A percentile compares a stretch with the other conserved stretches of the same genome.
phyloP scores from a whole-genome alignment of 2,113 vertebrate genomes.

The Machaerirhynchus nigripectus region DNA sequence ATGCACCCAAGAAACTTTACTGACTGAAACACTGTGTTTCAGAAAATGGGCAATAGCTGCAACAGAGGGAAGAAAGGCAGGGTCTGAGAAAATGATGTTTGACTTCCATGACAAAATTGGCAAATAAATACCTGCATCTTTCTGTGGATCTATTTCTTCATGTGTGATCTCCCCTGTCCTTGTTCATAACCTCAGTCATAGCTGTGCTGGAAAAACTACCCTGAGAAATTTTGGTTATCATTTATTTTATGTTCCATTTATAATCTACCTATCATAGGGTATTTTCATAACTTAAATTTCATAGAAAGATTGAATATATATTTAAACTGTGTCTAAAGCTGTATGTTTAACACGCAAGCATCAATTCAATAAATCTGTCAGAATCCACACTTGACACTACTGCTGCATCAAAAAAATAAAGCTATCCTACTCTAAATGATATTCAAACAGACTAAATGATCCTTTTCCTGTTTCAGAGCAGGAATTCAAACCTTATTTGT shows the following conservation, averaged over 20 bases:
- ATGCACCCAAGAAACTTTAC: neutral
- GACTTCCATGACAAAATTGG: neutral
- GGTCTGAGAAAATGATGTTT: neutral
- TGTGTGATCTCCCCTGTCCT: neutral
- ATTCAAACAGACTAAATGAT: constrained; percentile 66
- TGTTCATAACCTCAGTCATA: neutral
- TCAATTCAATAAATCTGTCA: constrained; percentile 52
- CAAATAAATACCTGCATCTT: neutral
- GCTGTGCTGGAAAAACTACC: neutral
- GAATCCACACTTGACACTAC: constrained; percentile 34
- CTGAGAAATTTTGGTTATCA: neutral
- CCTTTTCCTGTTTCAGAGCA: constrained; percentile 68
- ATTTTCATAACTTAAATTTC: constrained; percentile 6
- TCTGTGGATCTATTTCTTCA: neutral
- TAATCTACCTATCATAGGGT: neutral
- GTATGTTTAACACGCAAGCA: constrained; percentile 29
- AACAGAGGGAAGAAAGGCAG: neutral
- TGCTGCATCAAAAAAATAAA: constrained; percentile 44
- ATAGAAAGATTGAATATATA: neutral
- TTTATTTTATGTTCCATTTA: neutral
- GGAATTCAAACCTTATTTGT: constrained; percentile 63
- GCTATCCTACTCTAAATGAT: constrained; percentile 49
- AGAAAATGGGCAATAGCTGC: neutral
- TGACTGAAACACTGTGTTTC: neutral
- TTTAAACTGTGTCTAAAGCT: constrained; percentile 38